phyloP scores from a whole-genome alignment of 2,797 vertebrate species.

The Characodon lateralis region DNA sequence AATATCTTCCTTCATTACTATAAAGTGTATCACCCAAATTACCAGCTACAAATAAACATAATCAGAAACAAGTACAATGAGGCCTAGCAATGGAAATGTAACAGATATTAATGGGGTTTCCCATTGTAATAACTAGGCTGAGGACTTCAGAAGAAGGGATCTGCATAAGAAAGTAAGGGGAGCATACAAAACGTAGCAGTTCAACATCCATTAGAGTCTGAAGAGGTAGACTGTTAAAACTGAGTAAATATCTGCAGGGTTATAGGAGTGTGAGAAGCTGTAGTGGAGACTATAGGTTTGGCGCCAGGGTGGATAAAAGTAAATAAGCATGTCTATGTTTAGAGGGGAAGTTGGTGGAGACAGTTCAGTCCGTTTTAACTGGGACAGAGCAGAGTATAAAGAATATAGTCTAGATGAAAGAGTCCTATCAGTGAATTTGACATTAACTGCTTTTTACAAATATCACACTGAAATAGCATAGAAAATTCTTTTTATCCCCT shows the following conservation, averaged over 20 bases:
- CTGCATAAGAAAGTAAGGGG: background rate
- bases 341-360: background rate
- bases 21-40: no score
- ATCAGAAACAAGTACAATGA: no score
- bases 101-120: no score
- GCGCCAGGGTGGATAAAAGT: background rate
- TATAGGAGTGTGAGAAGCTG: background rate
- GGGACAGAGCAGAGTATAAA: background rate
- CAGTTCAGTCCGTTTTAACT: background rate
- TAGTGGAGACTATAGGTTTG: background rate
- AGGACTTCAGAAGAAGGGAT: background rate
- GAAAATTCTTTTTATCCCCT: background rate
- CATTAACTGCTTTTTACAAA: background rate
- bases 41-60: no score
- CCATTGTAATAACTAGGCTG: background rate
- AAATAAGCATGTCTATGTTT: constrained; percentile 1
- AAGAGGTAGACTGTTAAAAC: background rate
- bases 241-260: background rate
- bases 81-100: no score
- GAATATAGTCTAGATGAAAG: background rate
- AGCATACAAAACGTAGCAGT: background rate
- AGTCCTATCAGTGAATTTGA: background rate
- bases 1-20: no score
- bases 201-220: background rate
- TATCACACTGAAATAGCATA: background rate